phyloP scores from a whole-genome alignment of 2,113 vertebrate species.

The Cettia cetti region DNA sequence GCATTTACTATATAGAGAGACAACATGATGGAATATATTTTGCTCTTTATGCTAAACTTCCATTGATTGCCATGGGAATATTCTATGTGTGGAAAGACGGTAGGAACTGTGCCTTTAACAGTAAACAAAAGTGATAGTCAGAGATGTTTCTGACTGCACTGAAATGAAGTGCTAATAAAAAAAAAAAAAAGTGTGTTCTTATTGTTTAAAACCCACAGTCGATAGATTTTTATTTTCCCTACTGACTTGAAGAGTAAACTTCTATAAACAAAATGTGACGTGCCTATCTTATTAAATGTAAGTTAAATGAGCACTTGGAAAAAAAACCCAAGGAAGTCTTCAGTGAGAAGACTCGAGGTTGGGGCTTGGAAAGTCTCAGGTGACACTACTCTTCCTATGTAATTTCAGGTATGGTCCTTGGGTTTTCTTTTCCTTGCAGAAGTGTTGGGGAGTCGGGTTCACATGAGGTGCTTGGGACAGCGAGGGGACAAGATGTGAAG shows the following conservation, averaged over 20 bases:
- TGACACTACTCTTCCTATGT: neutral
- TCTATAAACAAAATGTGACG: constrained; percentile 64
- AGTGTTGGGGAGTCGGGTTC: fast-evolving
- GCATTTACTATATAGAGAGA: constrained; percentile 54
- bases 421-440: neutral
- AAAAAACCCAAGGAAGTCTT: neutral
- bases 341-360: neutral
- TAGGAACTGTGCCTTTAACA: constrained; percentile 48
- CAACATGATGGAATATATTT: constrained; percentile 51
- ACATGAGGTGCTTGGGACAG: fast-evolving
- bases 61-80: constrained; percentile 65
- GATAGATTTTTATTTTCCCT: constrained; percentile 68
- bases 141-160: constrained; percentile 61
- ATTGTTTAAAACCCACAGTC: constrained; percentile 63
- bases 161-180: constrained; percentile 61
- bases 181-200: constrained; percentile 1
- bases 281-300: constrained; percentile 49
- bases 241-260: constrained; percentile 63
- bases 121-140: constrained; percentile 67
- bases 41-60: constrained; percentile 49
- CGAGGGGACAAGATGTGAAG: fast-evolving
- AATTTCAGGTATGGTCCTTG: neutral
- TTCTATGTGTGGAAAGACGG: neutral
- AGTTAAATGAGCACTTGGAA: constrained; percentile 25
- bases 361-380: neutral